These are phyloP conservation scores for Corythaixoides concolor DNA, from an alignment of 2,113 vertebrate genomes.

Conservation along the genomic window DNA sequence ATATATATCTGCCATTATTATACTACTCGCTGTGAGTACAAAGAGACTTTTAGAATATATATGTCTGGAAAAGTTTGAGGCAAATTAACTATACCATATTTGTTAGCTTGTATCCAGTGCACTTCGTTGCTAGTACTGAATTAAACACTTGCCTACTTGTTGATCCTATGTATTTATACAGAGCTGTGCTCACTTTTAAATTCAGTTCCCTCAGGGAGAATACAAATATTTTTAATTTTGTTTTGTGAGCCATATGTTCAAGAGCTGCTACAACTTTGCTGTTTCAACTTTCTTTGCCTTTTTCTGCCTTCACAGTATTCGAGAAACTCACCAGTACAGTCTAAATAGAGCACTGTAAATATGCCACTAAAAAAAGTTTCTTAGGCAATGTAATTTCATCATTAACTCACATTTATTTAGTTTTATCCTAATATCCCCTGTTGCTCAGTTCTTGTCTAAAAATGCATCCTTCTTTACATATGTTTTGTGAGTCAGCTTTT, in stretches of 20 bases:
- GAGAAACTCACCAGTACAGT: not conserved
- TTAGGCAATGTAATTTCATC: not conserved
- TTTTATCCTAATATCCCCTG: not conserved
- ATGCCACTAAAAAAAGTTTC: slow-evolving; percentile 1
- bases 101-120: not conserved
- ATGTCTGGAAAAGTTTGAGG: not conserved
- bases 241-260: slow-evolving; percentile 49
- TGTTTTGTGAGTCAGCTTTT: not conserved
- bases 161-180: slow-evolving; percentile 15
- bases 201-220: not conserved
- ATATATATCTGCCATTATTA: not conserved
- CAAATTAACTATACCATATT: not conserved
- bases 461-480: not conserved
- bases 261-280: not conserved
- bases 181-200: not conserved
- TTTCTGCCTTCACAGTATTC: slow-evolving; percentile 6
- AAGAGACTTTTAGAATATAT: not conserved
- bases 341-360: not conserved
- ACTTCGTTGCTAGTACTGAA: not conserved
- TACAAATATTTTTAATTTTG: slow-evolving; percentile 48
- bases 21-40: not conserved
- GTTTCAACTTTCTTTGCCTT: slow-evolving; percentile 44
- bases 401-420: not conserved
- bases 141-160: slow-evolving; percentile 6
- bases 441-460: not conserved